Conservation (phyloP, 1,140 invertebrate species). For the Drosophila persimilis region DNA sequence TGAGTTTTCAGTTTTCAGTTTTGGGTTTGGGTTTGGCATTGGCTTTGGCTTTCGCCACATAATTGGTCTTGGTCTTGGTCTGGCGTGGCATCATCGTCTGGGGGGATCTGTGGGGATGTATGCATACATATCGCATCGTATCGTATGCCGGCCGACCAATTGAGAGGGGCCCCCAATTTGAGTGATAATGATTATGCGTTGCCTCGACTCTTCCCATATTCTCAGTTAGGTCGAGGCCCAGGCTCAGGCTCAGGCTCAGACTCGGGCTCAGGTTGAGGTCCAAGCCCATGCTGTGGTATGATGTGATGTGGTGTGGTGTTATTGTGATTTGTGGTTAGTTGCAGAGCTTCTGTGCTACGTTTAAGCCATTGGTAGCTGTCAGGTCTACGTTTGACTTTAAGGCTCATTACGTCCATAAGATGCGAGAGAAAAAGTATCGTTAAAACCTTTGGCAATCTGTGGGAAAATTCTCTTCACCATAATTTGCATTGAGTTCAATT, state of each 20-base stretch:
- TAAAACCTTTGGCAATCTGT: conserved; percentile 69
- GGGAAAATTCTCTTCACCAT: conserved; percentile 72
- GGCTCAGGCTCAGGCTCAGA: conserved; percentile 4
- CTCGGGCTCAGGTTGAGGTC: conserved; percentile 3
- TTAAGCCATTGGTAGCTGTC: conserved; percentile 73
- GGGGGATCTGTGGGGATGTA: not conserved
- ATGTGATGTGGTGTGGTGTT: conserved; percentile 29
- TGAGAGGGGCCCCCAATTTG: conserved; percentile 66
- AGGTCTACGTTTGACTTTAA: conserved; percentile 78
- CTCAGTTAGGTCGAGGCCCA: conserved; percentile 37
- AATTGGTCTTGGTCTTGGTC: conserved; percentile 53
- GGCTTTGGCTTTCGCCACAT: conserved; percentile 65
- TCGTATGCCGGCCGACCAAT: conserved; percentile 39
- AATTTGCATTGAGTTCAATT: conserved; percentile 75
- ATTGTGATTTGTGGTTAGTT: conserved; percentile 77
- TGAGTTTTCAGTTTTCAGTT: conserved; percentile 2
- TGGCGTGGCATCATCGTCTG: conserved; percentile 7
- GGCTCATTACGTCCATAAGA: conserved; percentile 62
- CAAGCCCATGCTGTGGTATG: conserved; percentile 11
- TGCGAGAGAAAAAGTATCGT: conserved; percentile 49
- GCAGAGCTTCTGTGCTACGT: conserved; percentile 78
- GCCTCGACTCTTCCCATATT: conserved; percentile 58
- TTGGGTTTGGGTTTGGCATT: conserved; percentile 29
- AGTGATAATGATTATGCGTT: conserved; percentile 79
- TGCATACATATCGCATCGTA: conserved; percentile 22